phyloP scores from a whole-genome alignment of 2,888 invertebrate species.

The Heliconius erato region DNA sequence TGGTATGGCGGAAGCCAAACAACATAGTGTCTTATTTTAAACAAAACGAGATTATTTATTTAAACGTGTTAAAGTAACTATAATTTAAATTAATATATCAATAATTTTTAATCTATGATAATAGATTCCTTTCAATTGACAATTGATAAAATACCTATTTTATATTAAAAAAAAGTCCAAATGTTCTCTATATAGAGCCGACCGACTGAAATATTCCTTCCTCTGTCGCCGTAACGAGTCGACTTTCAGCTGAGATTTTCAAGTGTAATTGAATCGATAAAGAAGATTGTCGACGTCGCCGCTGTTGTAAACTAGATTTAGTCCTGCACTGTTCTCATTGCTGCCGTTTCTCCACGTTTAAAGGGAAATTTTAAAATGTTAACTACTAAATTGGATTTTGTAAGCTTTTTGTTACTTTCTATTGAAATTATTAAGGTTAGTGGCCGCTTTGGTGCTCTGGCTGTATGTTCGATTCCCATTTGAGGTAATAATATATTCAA shows the following conservation, averaged over 20 bases:
- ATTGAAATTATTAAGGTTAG: not conserved
- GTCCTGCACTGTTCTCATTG: conserved; percentile 31
- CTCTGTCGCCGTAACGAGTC: conserved; percentile 36
- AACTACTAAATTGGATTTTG: not conserved
- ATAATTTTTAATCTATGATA: no score
- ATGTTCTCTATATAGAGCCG: not conserved
- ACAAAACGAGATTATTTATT: no score
- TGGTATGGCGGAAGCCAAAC: no score
- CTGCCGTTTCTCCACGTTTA: not conserved
- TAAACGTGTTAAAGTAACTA: no score
- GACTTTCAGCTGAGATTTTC: conserved; percentile 46
- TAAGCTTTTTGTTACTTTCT: not conserved
- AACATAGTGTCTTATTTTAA: no score
- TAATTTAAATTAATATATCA: no score
- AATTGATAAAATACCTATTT: no score
- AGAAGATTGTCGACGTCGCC: conserved; percentile 35
- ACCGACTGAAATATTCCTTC: conserved; percentile 18
- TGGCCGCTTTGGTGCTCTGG: not conserved
- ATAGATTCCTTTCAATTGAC: no score
- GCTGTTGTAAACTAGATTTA: conserved; percentile 42
- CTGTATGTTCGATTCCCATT: no score
- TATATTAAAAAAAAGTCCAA: not conserved
- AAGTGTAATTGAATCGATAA: conserved; percentile 47
- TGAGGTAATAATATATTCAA: not conserved
- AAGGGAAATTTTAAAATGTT: not conserved